Percentiles rank a stretch among this genome's conserved stretches.
Evolutionary conservation across 2,113 vertebrate genomes (phyloP).

Genomic region (Baryphthengus martii): DNA sequence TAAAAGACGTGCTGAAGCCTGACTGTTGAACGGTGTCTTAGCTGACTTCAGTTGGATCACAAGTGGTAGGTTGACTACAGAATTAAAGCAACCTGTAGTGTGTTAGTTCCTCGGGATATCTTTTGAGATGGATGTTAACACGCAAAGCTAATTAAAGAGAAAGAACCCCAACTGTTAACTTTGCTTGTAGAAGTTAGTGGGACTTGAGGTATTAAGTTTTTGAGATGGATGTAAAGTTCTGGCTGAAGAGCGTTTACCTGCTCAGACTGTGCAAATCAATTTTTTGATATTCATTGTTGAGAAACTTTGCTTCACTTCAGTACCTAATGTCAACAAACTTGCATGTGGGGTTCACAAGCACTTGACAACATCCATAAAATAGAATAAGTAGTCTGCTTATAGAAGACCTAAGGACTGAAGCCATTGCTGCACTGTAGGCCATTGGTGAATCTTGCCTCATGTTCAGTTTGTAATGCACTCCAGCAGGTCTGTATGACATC

Average conservation of each 20-base stretch:
- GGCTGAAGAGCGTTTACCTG: neutral
- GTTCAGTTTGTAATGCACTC: neutral
- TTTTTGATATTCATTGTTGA: neutral
- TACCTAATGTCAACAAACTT: neutral
- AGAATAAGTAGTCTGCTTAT: neutral
- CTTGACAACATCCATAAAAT: neutral
- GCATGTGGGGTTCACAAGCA: neutral
- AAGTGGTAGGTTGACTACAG: neutral
- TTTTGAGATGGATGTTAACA: neutral
- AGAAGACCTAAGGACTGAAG: neutral
- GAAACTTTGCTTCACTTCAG: neutral
- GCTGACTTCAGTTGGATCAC: neutral
- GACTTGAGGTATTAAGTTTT: neutral
- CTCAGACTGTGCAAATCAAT: neutral
- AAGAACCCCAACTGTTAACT: neutral
- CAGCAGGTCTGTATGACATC: accelerated
- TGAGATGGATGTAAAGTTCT: neutral
- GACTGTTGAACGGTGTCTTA: neutral
- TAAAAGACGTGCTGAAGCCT: neutral
- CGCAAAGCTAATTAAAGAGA: neutral
- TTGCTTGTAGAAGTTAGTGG: neutral
- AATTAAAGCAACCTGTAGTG: neutral
- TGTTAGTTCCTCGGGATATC: neutral
- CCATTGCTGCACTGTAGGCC: neutral
- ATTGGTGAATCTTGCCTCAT: neutral